These are phyloP conservation scores for Elysia crispata DNA, from an alignment of 2,888 invertebrate genomes.

Conservation along the genomic window DNA sequence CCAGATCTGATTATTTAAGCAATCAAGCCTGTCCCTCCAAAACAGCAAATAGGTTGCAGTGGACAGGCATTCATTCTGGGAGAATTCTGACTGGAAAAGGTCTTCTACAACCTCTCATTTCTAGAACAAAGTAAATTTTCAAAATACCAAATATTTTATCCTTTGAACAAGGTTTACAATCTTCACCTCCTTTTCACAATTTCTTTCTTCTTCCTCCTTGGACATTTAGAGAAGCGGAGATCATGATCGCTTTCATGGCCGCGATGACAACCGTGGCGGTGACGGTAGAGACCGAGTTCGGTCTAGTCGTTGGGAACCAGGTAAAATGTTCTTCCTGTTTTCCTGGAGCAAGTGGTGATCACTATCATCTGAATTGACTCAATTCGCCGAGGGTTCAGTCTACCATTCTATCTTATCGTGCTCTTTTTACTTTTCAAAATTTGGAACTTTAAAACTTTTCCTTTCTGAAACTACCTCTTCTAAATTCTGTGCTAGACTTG, in stretches of 20 bases:
- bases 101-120: constrained; percentile 5
- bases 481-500: neutral
- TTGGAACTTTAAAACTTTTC: neutral
- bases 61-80: no score
- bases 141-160: no score
- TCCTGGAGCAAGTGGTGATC: no score
- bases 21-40: no score
- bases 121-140: constrained; percentile 1
- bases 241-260: constrained; percentile 43
- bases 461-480: neutral
- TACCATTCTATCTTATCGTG: neutral
- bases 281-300: constrained; percentile 48
- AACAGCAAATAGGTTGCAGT: no score
- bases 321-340: constrained; percentile 40
- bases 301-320: constrained; percentile 49
- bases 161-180: no score
- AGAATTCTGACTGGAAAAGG: constrained; percentile 6
- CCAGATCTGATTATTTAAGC: no score
- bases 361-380: neutral
- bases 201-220: constrained; percentile 10
- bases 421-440: neutral
- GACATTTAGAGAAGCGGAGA: constrained; percentile 43
- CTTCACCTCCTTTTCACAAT: neutral
- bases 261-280: constrained; percentile 47
- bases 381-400: constrained; percentile 2